Evolutionary conservation across 2,888 invertebrate genomes (phyloP), one percentile per base, ranked within the genome.

Genomic region (Sinohyriopsis cumingii): DNA sequence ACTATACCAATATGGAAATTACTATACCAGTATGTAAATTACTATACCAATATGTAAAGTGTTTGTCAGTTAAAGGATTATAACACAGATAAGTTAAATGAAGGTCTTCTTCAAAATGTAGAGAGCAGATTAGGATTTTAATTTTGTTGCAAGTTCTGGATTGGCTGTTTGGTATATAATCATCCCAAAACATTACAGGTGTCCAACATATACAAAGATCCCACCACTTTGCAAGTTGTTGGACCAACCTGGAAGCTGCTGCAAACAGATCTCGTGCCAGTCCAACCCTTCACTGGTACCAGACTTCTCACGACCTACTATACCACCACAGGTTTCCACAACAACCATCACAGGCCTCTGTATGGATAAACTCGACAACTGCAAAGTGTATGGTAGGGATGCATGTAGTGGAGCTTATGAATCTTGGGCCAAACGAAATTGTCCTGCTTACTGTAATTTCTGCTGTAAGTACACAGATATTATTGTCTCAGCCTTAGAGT

Each of bases 381-480:
- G 82, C 62, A 55, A 71, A 7, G 72, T 66, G 28, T 84, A 81
- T 65, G 81, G 81, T 25, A 56, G 57, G 12, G 68, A 71, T 18
- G 75, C 75, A n/a, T 84, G 84, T 63, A 55, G 65, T 2, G 69
- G 72, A 2, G 59, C 59, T 9, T 84, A 81, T 63, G 67, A 70
- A 24, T 71, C 73, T 15, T 84, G 84, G 84, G 84, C 82, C 4
- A 65, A 62, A 22, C 71, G 79, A 57, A 82, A 84, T 73, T 84
- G 84, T 57, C 75, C 69, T 15, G 59, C 68, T 12, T 80, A 72
- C 61, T 84, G 84, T 65, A 69, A 75, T 28, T 70, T 77, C 70
- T 84, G 83, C 60, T 60, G 81, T 82, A 78, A 73, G 82, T 78
- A 64, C 61, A 54, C 19, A 55, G 19, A 65, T 59, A 19, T 59